Evolutionary conservation across 2,888 invertebrate species (phyloP).

Genomic region (Gisinianus flammeolus): DNA sequence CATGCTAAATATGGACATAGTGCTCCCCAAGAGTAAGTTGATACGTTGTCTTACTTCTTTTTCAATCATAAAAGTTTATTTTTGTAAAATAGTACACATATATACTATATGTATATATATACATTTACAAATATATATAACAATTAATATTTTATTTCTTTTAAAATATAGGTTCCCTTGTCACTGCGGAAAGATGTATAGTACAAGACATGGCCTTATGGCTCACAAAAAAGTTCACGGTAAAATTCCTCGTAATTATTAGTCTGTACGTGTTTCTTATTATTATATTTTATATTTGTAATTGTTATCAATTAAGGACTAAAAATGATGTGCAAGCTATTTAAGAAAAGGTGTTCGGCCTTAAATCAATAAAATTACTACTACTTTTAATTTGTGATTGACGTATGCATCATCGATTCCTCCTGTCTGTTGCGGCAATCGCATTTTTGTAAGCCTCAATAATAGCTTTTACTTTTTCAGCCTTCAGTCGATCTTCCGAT

Average conservation of each 20-base stretch:
- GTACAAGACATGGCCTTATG: conserved; percentile 78
- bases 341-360: too few relatives aligned
- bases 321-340: too few relatives aligned
- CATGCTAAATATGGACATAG: conserved; percentile 87
- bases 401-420: background rate
- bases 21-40: conserved; percentile 79
- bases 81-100: too few relatives aligned
- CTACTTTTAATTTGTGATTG: too few relatives aligned
- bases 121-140: too few relatives aligned
- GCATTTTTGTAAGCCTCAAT: conserved; percentile 61
- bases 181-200: conserved; percentile 85
- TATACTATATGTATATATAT: too few relatives aligned
- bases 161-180: conserved; percentile 69
- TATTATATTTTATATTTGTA: too few relatives aligned
- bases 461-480: conserved; percentile 65
- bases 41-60: background rate
- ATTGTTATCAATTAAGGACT: too few relatives aligned
- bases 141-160: conserved; percentile 5
- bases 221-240: conserved; percentile 70
- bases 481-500: conserved; percentile 62
- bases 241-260: conserved; percentile 43
- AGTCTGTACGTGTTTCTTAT: too few relatives aligned
- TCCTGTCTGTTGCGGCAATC: conserved; percentile 15
- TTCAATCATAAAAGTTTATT: background rate
- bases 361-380: too few relatives aligned